A percentile compares a stretch with the other conserved stretches of the same genome.
phyloP scores from a whole-genome alignment of 1,140 invertebrate genomes.

The Drosophila tropicalis region DNA sequence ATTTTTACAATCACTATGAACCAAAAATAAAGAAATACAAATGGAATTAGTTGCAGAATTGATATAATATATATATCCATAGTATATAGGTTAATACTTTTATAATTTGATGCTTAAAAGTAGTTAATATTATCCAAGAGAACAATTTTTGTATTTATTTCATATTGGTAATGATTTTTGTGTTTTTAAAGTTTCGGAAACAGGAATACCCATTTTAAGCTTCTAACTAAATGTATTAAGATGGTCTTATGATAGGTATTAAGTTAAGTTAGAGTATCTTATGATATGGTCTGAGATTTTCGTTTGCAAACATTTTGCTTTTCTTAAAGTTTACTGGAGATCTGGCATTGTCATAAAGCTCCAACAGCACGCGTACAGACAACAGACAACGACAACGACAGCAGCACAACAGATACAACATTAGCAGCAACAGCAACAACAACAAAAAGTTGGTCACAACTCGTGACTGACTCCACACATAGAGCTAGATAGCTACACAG shows the following conservation, averaged over 20 bases:
- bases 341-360: slow-evolving; percentile 43
- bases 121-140: no score
- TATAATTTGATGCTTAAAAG: no score
- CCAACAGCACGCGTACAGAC: slow-evolving; percentile 51
- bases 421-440: slow-evolving; percentile 16
- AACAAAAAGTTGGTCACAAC: slow-evolving; percentile 53
- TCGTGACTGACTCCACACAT: slow-evolving; percentile 49
- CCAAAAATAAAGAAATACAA: background rate
- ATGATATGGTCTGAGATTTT: background rate
- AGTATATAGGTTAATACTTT: no score
- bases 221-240: no score
- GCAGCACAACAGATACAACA: slow-evolving; percentile 35
- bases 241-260: no score
- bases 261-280: slow-evolving; percentile 2
- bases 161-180: no score
- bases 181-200: no score
- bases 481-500: no score
- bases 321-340: slow-evolving; percentile 7
- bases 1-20: background rate
- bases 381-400: slow-evolving; percentile 17
- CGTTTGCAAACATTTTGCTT: background rate
- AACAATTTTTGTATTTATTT: no score
- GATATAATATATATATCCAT: no score
- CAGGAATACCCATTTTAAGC: no score
- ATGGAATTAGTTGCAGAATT: background rate